Evolutionary conservation across 2,888 invertebrate species (phyloP), one percentile per base, ranked within the genome.

Genomic region (Conomelus anceps): DNA sequence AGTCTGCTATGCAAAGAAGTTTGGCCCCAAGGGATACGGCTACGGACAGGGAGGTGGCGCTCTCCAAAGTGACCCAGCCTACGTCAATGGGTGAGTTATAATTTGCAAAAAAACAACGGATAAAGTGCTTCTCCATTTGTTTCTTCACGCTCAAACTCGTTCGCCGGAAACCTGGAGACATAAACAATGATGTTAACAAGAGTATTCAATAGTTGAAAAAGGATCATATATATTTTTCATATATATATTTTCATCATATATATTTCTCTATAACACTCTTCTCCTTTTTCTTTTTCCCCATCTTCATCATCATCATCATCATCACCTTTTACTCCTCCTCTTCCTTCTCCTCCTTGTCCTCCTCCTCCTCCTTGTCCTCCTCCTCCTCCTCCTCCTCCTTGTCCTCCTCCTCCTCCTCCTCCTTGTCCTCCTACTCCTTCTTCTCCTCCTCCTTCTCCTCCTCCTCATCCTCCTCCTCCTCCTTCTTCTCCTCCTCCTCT

Each of bases 1-100:
- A 97, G 97, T 97, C 93, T 99, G 99, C 96, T 99, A 99, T 95
- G 98, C 96, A 93, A 98, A 98, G 96, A 97, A 96, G 95, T 99
- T 98, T 94, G 99, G 99, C 92, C 99, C 99, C 93, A 98, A 98
- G 95, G 98, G 98, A 94, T 98, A 98, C 94, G 99, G 98, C 93
- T 99, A 98, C 94, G 99, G 99, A 93, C 98, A 98, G 94, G 99
- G 99, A 93, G 98, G 97, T 93, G 98, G 98, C 93, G 97, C 97
- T 92, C 95, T 98, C 93, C 98, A 98, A 95, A 97, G 97, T 94
- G 98, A 98, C 95, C 96, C 92, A 86, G 91, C 96, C 94, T 96
- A 96, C 94, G 95, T 96, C 93, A 96, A 96, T 94, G 97, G 97
- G 97, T 96, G 96, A 95, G 96, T 94, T 93, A 20, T 63, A 6